These are phyloP conservation scores for Aphelinus atriplicis DNA, from an alignment of 1,140 invertebrate genomes.

Conservation along the genomic window DNA sequence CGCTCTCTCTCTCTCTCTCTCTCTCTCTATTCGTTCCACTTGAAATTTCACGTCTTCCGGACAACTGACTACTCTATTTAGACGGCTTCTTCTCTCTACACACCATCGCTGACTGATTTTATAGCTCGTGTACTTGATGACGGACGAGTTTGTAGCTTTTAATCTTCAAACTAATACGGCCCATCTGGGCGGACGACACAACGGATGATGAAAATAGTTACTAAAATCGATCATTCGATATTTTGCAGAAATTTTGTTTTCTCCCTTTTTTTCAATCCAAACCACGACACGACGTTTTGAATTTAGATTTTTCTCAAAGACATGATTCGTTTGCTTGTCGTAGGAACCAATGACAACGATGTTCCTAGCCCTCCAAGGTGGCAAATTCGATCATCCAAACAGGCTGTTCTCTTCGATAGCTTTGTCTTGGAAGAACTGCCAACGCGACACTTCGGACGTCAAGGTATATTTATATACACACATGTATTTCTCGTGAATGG, in stretches of 20 bases:
- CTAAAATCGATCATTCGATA: no score
- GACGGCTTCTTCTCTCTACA: background rate
- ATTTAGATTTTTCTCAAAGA: background rate
- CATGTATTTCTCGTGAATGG: no score
- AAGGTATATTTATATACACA: slow-evolving; percentile 73
- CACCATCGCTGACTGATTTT: no score
- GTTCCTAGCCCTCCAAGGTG: slow-evolving; percentile 97
- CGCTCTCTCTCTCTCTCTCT: no score
- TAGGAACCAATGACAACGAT: slow-evolving; percentile 98
- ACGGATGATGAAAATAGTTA: no score
- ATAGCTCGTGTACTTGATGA: no score
- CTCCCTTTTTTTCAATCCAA: no score
- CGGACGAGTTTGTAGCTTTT: no score
- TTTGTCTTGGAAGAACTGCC: slow-evolving; percentile 98
- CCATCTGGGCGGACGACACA: no score
- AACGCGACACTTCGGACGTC: slow-evolving; percentile 97
- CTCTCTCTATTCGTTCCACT: background rate
- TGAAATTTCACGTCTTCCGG: background rate
- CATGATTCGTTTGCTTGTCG: slow-evolving; percentile 37
- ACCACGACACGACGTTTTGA: background rate
- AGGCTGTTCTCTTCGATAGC: slow-evolving; percentile 93
- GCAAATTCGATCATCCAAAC: slow-evolving; percentile 98
- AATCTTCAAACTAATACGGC: no score
- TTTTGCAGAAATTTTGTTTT: no score
- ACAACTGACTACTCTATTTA: background rate